These are phyloP conservation scores for Orthonychiurus folsomi DNA, from an alignment of 2,888 invertebrate species.

Conservation along the genomic window DNA sequence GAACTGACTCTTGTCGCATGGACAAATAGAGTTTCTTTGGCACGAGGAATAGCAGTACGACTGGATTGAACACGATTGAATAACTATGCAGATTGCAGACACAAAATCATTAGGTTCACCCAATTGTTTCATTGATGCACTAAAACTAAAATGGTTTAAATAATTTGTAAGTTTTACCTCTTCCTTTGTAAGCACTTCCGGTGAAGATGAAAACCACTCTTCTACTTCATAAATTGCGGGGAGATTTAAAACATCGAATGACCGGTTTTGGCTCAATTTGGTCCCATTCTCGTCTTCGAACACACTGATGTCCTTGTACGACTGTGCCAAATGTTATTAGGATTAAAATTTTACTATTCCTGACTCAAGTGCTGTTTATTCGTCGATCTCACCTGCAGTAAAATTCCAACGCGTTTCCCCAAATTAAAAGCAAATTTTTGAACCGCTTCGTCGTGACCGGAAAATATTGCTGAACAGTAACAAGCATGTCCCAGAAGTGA, in stretches of 20 bases:
- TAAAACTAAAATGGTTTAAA: too few species aligned
- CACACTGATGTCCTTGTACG: background rate
- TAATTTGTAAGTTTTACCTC: too few species aligned
- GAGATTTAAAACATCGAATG: background rate
- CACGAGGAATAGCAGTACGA: background rate
- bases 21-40: background rate
- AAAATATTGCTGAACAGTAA: constrained; percentile 22
- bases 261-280: background rate
- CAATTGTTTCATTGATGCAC: too few species aligned
- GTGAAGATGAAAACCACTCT: too few species aligned
- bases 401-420: constrained; percentile 25
- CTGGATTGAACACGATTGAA: background rate
- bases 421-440: constrained; percentile 22
- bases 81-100: too few species aligned
- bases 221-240: background rate
- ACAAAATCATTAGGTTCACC: too few species aligned
- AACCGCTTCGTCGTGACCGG: constrained; percentile 23
- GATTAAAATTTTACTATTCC: background rate
- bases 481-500: constrained; percentile 28
- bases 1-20: background rate
- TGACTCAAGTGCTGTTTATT: too few species aligned
- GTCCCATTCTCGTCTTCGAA: background rate
- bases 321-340: background rate
- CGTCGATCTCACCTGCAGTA: constrained; percentile 31
- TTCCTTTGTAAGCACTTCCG: too few species aligned